Evolutionary conservation across 2,888 invertebrate genomes (phyloP).

Genomic region (Teleiodes luculella): DNA sequence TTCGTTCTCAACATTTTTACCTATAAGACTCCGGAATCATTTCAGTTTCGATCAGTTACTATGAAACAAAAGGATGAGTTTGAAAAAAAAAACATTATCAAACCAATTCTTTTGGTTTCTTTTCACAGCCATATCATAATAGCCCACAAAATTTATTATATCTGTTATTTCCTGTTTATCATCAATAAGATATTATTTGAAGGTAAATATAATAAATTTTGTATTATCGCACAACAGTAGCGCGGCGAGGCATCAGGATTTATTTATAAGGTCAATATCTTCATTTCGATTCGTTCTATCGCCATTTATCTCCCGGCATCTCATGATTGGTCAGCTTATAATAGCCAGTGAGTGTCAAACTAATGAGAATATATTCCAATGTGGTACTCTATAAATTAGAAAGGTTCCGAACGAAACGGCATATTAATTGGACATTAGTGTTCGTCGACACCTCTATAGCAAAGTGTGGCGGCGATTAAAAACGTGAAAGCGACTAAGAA

Average conservation of each 20-base stretch:
- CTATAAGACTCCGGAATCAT: too few relatives aligned
- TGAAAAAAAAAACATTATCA: too few relatives aligned
- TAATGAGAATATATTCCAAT: constrained; percentile 73
- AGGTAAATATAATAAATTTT: neutral
- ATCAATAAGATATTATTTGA: neutral
- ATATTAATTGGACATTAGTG: constrained; percentile 76
- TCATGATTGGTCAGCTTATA: constrained; percentile 66
- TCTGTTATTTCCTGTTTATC: too few relatives aligned
- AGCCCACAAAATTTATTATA: too few relatives aligned
- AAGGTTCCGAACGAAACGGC: constrained; percentile 63
- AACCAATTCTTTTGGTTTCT: too few relatives aligned
- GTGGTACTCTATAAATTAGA: constrained; percentile 68
- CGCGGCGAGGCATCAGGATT: constrained; percentile 44
- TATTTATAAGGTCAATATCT: constrained; percentile 58
- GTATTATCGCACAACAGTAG: constrained; percentile 8
- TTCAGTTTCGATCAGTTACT: too few relatives aligned
- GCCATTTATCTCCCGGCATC: constrained; percentile 62
- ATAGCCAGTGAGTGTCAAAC: constrained; percentile 69
- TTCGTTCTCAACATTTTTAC: too few relatives aligned
- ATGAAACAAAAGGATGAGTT: too few relatives aligned
- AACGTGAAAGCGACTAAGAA: constrained; percentile 46
- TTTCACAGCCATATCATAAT: too few relatives aligned
- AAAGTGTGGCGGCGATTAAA: constrained; percentile 41
- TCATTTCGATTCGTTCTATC: constrained; percentile 57
- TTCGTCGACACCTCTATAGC: constrained; percentile 57